phyloP scores from a whole-genome alignment of 2,113 vertebrate species.

The Panthera tigris region DNA sequence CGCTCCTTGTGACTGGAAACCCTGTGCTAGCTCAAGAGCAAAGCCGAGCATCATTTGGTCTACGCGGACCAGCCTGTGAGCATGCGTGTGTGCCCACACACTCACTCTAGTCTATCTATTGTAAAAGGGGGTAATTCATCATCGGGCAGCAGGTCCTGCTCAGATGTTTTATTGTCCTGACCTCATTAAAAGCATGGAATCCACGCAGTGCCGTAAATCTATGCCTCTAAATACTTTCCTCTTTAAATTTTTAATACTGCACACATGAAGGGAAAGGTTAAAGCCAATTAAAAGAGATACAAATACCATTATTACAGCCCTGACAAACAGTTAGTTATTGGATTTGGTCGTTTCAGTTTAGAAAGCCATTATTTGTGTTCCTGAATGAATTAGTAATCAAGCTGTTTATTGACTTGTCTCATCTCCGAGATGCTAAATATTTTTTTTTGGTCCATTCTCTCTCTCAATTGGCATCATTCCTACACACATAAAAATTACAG shows the following conservation, averaged over 20 bases:
- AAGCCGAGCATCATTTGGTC: neutral
- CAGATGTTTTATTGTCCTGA: slow-evolving; percentile 83
- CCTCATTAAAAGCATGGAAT: slow-evolving; percentile 85
- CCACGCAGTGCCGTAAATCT: slow-evolving; percentile 80
- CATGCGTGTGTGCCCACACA: neutral
- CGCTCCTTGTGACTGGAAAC: neutral
- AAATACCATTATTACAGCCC: slow-evolving; percentile 82
- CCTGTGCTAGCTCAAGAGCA: neutral
- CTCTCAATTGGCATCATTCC: slow-evolving; percentile 61
- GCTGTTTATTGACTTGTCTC: slow-evolving; percentile 76
- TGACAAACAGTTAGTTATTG: slow-evolving; percentile 80
- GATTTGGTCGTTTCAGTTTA: slow-evolving; percentile 78
- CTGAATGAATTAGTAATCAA: slow-evolving; percentile 80
- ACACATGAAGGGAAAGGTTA: slow-evolving; percentile 84
- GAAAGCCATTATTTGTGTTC: slow-evolving; percentile 78
- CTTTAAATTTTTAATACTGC: slow-evolving; percentile 84
- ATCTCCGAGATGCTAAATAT: slow-evolving; percentile 65
- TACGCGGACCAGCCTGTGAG: fast-evolving
- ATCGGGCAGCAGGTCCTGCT: slow-evolving; percentile 81
- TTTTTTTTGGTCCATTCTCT: slow-evolving; percentile 52
- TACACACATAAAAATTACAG: slow-evolving; percentile 64
- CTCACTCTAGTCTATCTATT: slow-evolving; percentile 38
- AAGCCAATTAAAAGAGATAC: slow-evolving; percentile 84
- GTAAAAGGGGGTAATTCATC: slow-evolving; percentile 91
- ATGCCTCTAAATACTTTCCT: slow-evolving; percentile 81